Evolutionary conservation across 2,888 invertebrate species (phyloP).

Genomic region (Pegoplata infirma): DNA sequence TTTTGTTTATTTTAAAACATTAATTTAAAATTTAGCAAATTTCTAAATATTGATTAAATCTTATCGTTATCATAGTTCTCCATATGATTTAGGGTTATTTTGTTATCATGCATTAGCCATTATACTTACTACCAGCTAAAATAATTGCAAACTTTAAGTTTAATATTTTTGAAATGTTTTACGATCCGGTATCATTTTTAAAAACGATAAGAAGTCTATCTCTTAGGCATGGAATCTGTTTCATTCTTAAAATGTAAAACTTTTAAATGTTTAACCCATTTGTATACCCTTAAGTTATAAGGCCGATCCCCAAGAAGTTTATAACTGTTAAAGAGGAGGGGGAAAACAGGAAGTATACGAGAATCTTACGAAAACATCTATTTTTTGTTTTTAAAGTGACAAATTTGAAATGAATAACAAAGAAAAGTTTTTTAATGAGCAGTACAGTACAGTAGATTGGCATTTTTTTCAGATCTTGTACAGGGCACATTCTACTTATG

Average conservation of each 20-base stretch:
- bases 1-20: background rate
- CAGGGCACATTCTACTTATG: too few species aligned
- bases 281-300: too few species aligned
- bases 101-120: background rate
- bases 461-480: too few species aligned
- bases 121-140: background rate
- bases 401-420: too few species aligned
- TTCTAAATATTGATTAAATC: constrained; percentile 6
- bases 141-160: background rate
- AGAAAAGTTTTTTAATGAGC: too few species aligned
- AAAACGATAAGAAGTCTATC: background rate
- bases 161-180: background rate
- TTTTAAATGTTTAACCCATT: too few species aligned
- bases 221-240: background rate
- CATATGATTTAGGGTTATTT: background rate
- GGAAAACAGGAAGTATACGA: too few species aligned
- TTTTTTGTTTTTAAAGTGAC: too few species aligned
- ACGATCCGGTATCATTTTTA: background rate
- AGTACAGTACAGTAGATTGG: too few species aligned
- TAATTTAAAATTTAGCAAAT: background rate
- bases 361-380: too few species aligned
- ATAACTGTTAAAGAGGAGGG: too few species aligned
- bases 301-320: too few species aligned
- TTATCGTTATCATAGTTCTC: background rate
- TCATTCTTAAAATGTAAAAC: background rate